phyloP scores from a whole-genome alignment of 2,113 vertebrate genomes.

The Megaptera novaeangliae region DNA sequence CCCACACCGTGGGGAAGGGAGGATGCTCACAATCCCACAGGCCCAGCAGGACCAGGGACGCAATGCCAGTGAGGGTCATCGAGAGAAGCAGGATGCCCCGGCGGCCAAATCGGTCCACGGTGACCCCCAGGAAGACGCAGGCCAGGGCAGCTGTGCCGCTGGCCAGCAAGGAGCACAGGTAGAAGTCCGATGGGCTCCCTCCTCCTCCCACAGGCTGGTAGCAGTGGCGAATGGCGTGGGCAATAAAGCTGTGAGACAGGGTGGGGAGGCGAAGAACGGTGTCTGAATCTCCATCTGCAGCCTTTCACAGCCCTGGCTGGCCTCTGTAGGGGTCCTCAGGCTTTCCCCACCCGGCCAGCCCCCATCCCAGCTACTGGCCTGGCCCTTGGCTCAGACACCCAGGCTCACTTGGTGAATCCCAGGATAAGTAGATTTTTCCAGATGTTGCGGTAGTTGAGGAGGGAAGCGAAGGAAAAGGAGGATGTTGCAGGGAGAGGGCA shows the following conservation, averaged over 20 bases:
- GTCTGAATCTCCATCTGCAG: not conserved
- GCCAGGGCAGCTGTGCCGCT: constrained; percentile 87
- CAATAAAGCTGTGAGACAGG: constrained; percentile 85
- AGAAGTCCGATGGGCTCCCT: constrained; percentile 89
- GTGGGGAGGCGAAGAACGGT: not conserved
- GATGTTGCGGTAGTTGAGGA: constrained; percentile 90
- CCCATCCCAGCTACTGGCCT: constrained; percentile 30
- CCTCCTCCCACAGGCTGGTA: constrained; percentile 84
- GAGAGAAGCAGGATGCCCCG: constrained; percentile 89
- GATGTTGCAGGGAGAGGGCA: constrained; percentile 76
- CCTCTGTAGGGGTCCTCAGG: not conserved
- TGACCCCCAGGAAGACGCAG: constrained; percentile 87
- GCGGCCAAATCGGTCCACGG: constrained; percentile 88
- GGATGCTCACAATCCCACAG: constrained; percentile 88
- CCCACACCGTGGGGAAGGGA: not conserved
- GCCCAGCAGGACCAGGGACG: constrained; percentile 89
- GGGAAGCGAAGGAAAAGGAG: constrained; percentile 83
- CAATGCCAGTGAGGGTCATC: constrained; percentile 90
- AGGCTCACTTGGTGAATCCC: constrained; percentile 91
- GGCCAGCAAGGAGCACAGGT: constrained; percentile 89
- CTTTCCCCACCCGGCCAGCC: not conserved
- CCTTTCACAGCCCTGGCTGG: not conserved
- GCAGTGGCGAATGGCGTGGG: constrained; percentile 91
- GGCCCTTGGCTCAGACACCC: constrained; percentile 39
- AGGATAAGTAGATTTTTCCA: constrained; percentile 93